These are phyloP conservation scores for Etheostoma cragini DNA, from an alignment of 2,113 vertebrate genomes.

Conservation along the genomic window DNA sequence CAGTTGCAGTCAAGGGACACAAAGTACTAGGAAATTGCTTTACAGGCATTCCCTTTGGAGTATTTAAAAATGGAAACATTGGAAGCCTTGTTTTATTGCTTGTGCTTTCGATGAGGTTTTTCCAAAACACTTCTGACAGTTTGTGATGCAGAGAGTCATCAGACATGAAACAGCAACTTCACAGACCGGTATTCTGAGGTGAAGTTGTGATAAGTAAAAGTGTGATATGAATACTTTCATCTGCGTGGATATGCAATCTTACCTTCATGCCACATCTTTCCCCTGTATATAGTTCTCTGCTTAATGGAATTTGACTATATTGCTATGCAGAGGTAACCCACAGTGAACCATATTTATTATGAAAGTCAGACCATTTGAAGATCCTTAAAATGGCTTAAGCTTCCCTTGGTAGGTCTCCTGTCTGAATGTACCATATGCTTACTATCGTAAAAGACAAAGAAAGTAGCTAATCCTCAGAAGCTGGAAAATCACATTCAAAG, in stretches of 20 bases:
- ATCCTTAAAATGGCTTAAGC: neutral
- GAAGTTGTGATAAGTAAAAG: conserved; percentile 48
- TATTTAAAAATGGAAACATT: conserved; percentile 77
- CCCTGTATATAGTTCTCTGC: neutral
- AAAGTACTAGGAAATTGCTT: conserved; percentile 75
- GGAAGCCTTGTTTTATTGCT: conserved; percentile 60
- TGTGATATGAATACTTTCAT: conserved; percentile 46
- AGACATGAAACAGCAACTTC: conserved; percentile 59
- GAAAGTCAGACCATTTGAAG: neutral
- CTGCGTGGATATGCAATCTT: conserved; percentile 25
- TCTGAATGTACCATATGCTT: no score
- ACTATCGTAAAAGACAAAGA: no score
- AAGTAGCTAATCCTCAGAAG: neutral
- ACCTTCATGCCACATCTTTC: conserved; percentile 7
- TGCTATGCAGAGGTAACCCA: neutral
- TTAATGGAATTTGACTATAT: conserved; percentile 8
- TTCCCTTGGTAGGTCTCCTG: neutral
- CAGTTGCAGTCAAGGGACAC: conserved; percentile 48
- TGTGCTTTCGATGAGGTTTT: conserved; percentile 46
- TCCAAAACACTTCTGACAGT: conserved; percentile 59
- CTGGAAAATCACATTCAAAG: neutral
- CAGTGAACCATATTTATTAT: conserved; percentile 12
- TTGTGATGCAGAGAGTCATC: conserved; percentile 40
- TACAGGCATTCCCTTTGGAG: conserved; percentile 67
- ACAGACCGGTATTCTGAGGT: conserved; percentile 32